A percentile compares a stretch with the other conserved stretches of the same genome.
Conservation (phyloP, 2,888 invertebrate species). For the Nysson spinosus region DNA sequence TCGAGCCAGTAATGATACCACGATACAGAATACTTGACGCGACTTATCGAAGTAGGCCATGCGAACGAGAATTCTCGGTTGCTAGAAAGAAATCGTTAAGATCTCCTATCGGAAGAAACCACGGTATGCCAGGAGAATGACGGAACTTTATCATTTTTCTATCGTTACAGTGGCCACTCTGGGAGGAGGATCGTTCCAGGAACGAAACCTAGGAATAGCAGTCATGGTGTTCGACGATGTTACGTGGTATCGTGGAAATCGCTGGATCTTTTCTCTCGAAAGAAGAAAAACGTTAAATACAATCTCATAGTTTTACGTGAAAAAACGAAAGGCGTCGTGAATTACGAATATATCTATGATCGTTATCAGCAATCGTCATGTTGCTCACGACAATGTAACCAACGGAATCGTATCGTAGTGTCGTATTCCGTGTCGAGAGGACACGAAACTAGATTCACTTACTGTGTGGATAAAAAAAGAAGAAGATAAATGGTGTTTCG, state of each 20-base stretch:
- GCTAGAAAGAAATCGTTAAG: constrained; percentile 9
- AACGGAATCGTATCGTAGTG: constrained; percentile 50
- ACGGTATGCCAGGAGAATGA: neutral
- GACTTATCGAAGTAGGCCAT: constrained; percentile 31
- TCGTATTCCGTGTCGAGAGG: constrained; percentile 24
- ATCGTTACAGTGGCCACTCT: constrained; percentile 43
- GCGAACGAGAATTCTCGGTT: constrained; percentile 15
- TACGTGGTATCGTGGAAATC: constrained; percentile 26
- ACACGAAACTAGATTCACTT: constrained; percentile 15
- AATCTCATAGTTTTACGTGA: constrained; percentile 32
- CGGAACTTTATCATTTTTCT: constrained; percentile 46
- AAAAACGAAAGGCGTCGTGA: constrained; percentile 12
- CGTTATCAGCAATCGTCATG: constrained; percentile 4
- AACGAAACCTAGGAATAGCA: constrained; percentile 18
- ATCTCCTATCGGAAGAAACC: neutral
- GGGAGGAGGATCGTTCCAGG: constrained; percentile 12
- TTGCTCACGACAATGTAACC: constrained; percentile 35
- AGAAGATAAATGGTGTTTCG: constrained; percentile 19
- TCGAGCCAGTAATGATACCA: constrained; percentile 28
- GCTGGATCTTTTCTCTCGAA: constrained; percentile 43
- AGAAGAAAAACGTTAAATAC: constrained; percentile 29
- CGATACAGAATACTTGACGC: constrained; percentile 5
- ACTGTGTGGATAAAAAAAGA: neutral
- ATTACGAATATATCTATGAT: constrained; percentile 16
- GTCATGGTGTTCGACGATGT: constrained; percentile 36